These are phyloP conservation scores for Laupala kohalensis DNA, from an alignment of 1,140 invertebrate genomes.

Conservation along the genomic window DNA sequence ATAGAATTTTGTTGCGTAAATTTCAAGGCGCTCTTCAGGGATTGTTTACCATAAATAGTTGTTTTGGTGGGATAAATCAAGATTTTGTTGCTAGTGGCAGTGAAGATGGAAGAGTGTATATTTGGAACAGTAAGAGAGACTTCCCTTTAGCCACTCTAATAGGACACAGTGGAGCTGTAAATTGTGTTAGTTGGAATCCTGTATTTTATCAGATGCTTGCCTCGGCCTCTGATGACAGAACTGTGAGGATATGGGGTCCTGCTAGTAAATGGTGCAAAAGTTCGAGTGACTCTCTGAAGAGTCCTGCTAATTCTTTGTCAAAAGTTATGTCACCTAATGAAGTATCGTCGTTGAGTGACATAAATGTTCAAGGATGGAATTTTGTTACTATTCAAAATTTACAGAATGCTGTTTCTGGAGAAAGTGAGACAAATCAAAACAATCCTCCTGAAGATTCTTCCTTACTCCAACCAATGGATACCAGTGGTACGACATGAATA, in stretches of 20 bases:
- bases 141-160: slow-evolving; percentile 72
- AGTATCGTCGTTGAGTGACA: neutral
- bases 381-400: neutral
- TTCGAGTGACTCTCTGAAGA: neutral
- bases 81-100: slow-evolving; percentile 96
- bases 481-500: neutral
- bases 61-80: slow-evolving; percentile 94
- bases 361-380: neutral
- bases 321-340: neutral
- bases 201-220: slow-evolving; percentile 85
- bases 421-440: neutral
- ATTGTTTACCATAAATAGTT: slow-evolving; percentile 93
- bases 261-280: slow-evolving; percentile 18
- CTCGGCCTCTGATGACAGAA: slow-evolving; percentile 91
- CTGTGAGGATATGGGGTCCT: slow-evolving; percentile 89
- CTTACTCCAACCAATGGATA: neutral
- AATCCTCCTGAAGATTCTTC: neutral
- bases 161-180: slow-evolving; percentile 89
- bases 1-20: slow-evolving; percentile 75
- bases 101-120: slow-evolving; percentile 52
- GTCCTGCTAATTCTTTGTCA: neutral
- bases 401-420: neutral
- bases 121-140: slow-evolving; percentile 86
- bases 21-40: slow-evolving; percentile 93
- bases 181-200: slow-evolving; percentile 98